Conservation (phyloP, 2,888 invertebrate species). For the Omphaloscelis lunosa region DNA sequence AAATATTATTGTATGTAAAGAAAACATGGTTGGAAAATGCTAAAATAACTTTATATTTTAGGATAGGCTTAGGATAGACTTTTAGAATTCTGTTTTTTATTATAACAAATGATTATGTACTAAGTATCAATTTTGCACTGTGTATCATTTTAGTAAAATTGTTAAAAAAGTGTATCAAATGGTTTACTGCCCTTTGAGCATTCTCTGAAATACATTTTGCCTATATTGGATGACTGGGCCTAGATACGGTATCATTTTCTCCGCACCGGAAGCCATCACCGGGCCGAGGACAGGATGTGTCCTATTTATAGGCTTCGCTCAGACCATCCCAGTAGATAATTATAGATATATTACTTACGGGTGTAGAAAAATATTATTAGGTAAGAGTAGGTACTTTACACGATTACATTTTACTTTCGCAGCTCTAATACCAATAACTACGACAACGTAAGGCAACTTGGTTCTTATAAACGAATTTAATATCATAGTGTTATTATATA, state of each 20-base stretch:
- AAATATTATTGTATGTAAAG: slow-evolving; percentile 19
- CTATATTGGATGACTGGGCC: slow-evolving; percentile 1
- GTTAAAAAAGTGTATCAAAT: neutral
- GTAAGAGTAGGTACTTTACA: neutral
- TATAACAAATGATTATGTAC: neutral
- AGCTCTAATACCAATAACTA: neutral
- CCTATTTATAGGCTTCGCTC: slow-evolving; percentile 8
- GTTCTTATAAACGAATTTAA: neutral
- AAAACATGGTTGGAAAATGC: slow-evolving; percentile 14
- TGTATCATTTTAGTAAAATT: neutral
- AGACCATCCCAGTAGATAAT: neutral
- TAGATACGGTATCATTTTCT: slow-evolving; percentile 36
- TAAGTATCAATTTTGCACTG: neutral
- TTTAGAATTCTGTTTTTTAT: slow-evolving; percentile 9
- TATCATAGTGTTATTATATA: neutral
- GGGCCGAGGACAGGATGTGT: slow-evolving; percentile 3
- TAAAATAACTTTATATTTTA: neutral
- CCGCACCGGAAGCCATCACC: slow-evolving; percentile 30
- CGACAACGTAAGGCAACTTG: neutral
- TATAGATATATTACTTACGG: neutral
- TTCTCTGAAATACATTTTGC: neutral
- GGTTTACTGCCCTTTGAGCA: neutral
- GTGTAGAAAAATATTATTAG: neutral
- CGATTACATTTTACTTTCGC: neutral
- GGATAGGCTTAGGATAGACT: neutral